A percentile compares a stretch with the other conserved stretches of the same genome.
Conservation (phyloP, 2,113 vertebrate genomes). For the Dolichallabes microphthalmus region DNA sequence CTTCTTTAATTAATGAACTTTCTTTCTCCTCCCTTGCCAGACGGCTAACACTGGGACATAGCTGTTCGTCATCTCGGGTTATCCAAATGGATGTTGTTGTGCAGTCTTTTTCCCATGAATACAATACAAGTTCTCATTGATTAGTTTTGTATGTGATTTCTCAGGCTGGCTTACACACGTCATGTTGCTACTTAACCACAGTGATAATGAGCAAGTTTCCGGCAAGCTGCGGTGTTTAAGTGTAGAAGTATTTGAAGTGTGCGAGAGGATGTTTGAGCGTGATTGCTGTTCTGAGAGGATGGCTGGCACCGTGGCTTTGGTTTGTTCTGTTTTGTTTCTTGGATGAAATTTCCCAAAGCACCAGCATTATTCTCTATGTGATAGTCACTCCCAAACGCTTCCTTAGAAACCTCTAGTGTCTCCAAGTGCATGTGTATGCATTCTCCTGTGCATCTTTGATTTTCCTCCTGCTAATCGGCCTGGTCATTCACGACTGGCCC, state of each 20-base stretch:
- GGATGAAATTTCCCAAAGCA: slow-evolving; percentile 37
- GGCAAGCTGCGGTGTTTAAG: slow-evolving; percentile 65
- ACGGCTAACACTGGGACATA: slow-evolving; percentile 76
- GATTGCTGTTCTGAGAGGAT: slow-evolving; percentile 47
- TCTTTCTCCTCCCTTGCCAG: slow-evolving; percentile 67
- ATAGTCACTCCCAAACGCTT: slow-evolving; percentile 28
- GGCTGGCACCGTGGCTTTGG: slow-evolving; percentile 36
- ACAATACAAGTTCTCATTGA: slow-evolving; percentile 74
- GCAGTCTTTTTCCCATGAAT: slow-evolving; percentile 52
- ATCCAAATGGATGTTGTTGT: slow-evolving; percentile 79
- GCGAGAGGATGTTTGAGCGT: slow-evolving; percentile 47
- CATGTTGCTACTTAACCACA: slow-evolving; percentile 62
- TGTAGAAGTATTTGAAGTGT: slow-evolving; percentile 66
- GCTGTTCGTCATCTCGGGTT: slow-evolving; percentile 80
- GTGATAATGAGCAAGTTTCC: slow-evolving; percentile 76
- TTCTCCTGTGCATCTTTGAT: slow-evolving; percentile 56
- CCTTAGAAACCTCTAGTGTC: slow-evolving; percentile 39
- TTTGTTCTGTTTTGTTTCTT: slow-evolving; percentile 43
- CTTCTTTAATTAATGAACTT: slow-evolving; percentile 98
- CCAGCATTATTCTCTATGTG: slow-evolving; percentile 28
- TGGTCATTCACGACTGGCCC: slow-evolving; percentile 68
- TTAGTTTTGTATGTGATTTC: slow-evolving; percentile 69
- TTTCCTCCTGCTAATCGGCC: slow-evolving; percentile 73
- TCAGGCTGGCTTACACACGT: slow-evolving; percentile 66
- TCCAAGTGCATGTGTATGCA: slow-evolving; percentile 39